Base-by-base conservation (phyloP, 2,113 vertebrate species). In the Cyprinus carpio region DNA sequence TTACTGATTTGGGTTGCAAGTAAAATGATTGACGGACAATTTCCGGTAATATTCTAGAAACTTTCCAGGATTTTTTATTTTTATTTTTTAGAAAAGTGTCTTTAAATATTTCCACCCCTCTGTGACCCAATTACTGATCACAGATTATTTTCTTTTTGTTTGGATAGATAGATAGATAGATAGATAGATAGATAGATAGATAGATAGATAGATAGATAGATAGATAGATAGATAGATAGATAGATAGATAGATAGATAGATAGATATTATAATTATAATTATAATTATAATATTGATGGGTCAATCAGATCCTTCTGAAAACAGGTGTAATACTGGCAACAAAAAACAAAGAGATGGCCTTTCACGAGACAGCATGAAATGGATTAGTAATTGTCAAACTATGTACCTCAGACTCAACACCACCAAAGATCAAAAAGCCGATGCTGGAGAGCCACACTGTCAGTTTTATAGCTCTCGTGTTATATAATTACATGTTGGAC, bases 221-320 rank as follows among this genome's bases (percentile, higher is more conserved):
- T 49, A 49, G 46, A 56, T 16, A 49, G 46, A 49, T 49, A 46
- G 46, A 56, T 16, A 16, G 54, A 56, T n/a, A 7, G n/a, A 62
- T 12, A 10, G 58, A 62, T 25, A 10, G 58, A 60, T 25, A n/a
- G 58, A 49, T 43, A 2, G 3, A 9, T 6, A n/a, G n/a, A n/a
- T n/a, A n/a, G n/a, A n/a, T n/a, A n/a, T n/a, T n/a, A n/a, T n/a
- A n/a, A n/a, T n/a, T n/a, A n/a, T n/a, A n/a, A n/a, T n/a, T n/a
- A n/a, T n/a, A n/a, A n/a, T n/a, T n/a, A 77, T 34, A 56, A 76
- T 76, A 77, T 56, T 77, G 75, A 77, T 3, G 34, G 75, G 10
- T 6, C 75, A 34, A 77, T 77, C 27, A 77, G 51, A 77, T 77
- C 49, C 34, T 34, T 18, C 51, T 20, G 51, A 46, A 46, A 74